Percentiles rank a stretch among this genome's conserved stretches.
Evolutionary conservation across 2,888 invertebrate genomes (phyloP).

Genomic region (Microplitis manilae): DNA sequence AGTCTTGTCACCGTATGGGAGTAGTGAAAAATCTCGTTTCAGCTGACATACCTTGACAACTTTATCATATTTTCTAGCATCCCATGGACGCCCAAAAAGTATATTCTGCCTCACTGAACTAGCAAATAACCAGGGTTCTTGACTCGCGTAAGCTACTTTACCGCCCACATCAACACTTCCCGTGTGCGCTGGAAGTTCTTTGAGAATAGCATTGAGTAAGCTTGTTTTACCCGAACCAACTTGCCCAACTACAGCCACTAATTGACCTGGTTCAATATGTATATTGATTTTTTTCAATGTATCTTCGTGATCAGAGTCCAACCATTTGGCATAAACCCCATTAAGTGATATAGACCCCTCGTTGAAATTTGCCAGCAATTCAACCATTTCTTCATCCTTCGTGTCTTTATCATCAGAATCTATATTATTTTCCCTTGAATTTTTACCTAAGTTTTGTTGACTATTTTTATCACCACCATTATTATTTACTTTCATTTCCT

Average conservation of each 20-base stretch:
- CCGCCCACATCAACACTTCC: constrained; percentile 79
- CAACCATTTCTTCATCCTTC: constrained; percentile 53
- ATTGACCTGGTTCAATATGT: constrained; percentile 72
- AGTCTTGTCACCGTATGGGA: constrained; percentile 88
- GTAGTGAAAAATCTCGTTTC: constrained; percentile 81
- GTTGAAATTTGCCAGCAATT: constrained; percentile 54
- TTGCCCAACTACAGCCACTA: constrained; percentile 80
- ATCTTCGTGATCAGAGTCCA: constrained; percentile 60
- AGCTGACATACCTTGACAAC: constrained; percentile 82
- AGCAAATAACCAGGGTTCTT: constrained; percentile 90
- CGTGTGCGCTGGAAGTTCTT: constrained; percentile 81
- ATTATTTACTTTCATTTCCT: constrained; percentile 65
- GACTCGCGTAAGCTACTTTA: constrained; percentile 84
- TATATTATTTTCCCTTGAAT: constrained; percentile 3
- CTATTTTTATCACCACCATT: constrained; percentile 7
- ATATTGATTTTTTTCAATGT: constrained; percentile 73
- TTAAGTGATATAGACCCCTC: constrained; percentile 56
- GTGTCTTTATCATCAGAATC: constrained; percentile 49
- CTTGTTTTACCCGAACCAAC: constrained; percentile 82
- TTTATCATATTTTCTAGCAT: constrained; percentile 78
- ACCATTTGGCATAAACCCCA: constrained; percentile 62
- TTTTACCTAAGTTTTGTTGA: not conserved
- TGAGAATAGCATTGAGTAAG: constrained; percentile 80
- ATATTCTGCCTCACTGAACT: constrained; percentile 93
- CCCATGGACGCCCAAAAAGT: constrained; percentile 87